These are phyloP conservation scores for Artibeus jamaicensis DNA, from an alignment of 2,797 vertebrate genomes.

Conservation along the genomic window DNA sequence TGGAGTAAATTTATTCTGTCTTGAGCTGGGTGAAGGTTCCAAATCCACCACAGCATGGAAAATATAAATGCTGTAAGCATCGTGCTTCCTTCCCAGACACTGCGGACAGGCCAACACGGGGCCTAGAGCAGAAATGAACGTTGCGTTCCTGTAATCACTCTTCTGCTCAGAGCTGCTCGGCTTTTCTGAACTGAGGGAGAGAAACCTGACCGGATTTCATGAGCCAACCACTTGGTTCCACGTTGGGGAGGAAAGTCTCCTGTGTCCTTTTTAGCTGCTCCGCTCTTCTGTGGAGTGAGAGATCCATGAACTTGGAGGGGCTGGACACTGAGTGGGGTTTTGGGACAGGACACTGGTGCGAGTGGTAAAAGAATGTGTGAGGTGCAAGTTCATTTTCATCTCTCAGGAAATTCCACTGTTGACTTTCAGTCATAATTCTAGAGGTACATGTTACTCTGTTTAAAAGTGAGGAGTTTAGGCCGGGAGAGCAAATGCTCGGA, in stretches of 20 bases:
- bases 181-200: conserved; percentile 69
- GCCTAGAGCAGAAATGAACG: conserved; percentile 71
- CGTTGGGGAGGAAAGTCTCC: conserved; percentile 38
- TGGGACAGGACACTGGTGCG: not conserved
- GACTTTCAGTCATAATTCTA: not conserved
- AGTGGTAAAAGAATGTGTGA: rapidly evolving
- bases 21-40: conserved; percentile 83
- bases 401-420: not conserved
- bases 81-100: conserved; percentile 78
- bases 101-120: conserved; percentile 68
- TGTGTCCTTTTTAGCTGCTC: not conserved
- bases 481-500: not conserved
- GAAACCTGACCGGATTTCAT: conserved; percentile 52
- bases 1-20: conserved; percentile 86
- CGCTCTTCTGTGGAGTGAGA: not conserved
- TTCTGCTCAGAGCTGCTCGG: conserved; percentile 61
- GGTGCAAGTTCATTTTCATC: not conserved
- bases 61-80: conserved; percentile 84
- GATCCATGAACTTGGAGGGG: not conserved
- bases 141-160: conserved; percentile 64
- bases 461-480: not conserved
- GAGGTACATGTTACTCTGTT: not conserved
- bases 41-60: conserved; percentile 86
- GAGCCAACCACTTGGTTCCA: conserved; percentile 4
- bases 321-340: not conserved